Evolutionary conservation across 2,113 vertebrate species (phyloP), one percentile per base, ranked within the genome.

Genomic region (Scytalopus superciliaris): DNA sequence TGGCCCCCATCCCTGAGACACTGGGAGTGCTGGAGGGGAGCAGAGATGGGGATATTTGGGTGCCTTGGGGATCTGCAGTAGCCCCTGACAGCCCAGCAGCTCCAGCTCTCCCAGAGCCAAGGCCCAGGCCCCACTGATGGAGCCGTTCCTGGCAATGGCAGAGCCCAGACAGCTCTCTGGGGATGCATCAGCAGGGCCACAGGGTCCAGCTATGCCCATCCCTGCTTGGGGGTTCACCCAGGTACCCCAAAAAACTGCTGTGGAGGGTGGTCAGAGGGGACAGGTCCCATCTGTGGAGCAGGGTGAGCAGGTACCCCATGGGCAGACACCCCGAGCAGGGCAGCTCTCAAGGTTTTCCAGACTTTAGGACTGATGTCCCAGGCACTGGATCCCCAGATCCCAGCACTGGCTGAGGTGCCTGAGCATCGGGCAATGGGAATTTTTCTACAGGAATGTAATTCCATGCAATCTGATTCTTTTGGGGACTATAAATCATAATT

Each of bases 141-240:
- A 42, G 86, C 50, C 5, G 0, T 2, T 73, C 42, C 50, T 27
- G 86, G 42, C 86, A 28, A 27, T 10, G 77, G 27, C 22, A 52
- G 33, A 9, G 12, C 68, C 37, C 2, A 39, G 59, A 16, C 52
- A 52, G 50, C 68, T 28, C 86, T 14, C 30, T 0, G 1, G 19
- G 6, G 47, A 23, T 0, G 18, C 73, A 45, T 64, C 64, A 47
- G 28, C 1, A 49, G 74, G n/a, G 40, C 64, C 39, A 3, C 1
- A 0, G 75, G 30, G 2, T n/a, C 52, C 50, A 33, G 35, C 76
- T 0, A 1, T 42, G 76, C 76, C 68, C 12, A 0, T 2, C 37
- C 37, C 33, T 14, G 27, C 18, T 0, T 0, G 22, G 37, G 49
- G 68, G 5, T 3, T 33, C 68, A 7, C 28, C 28, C 5, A 3